Base-by-base conservation (phyloP, 2,113 vertebrate species). In the Platanista minor region DNA sequence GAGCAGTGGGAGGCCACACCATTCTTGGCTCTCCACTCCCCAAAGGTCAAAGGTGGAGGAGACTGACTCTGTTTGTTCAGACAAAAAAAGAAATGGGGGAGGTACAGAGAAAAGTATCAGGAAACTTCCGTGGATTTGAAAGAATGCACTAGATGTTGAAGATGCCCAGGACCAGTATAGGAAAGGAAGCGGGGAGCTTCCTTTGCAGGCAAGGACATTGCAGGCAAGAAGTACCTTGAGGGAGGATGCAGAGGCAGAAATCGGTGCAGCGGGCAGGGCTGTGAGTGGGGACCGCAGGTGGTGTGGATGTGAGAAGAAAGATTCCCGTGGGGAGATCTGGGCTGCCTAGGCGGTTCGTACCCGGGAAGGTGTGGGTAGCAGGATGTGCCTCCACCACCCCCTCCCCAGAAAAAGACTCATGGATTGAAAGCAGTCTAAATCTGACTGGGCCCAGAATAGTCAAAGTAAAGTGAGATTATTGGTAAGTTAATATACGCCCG, bases 301-400 rank as follows among this genome's bases (percentile, higher is more conserved):
- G 11, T n/a, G 23, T 49, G 0, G 5, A 6, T 5, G 59, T 25
- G 5, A 61, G 4, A 27, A 69, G 25, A 46, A 27, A 61, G 13
- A 13, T 25, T 41, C 3, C 4, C 25, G 3, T 9, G 14, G 3
- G 8, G 23, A 49, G 21, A 71, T 3, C 7, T 3, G 25, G 46
- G 14, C 33, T 31, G 41, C 8, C 11, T 23, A 23, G 41, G 82
- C 9, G 0, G 12, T 61, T 77, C 15, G 8, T 31, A 33, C 39
- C 12, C 1, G 17, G 13, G 46, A 72, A 75, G 59, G 17, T 43
- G 3, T 78, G 36, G 36, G 49, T 39, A 41, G 46, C 59, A 33
- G 39, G 61, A 49, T 57, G 14, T 72, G 41, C 12, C 74, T 69
- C 7, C 36, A 33, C 39, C n/a, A 5, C 10, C 29, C 3, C 3